Evolutionary conservation across 1,140 invertebrate species (phyloP), one percentile per base, ranked within the genome.

Genomic region (Oedothorax gibbosus): DNA sequence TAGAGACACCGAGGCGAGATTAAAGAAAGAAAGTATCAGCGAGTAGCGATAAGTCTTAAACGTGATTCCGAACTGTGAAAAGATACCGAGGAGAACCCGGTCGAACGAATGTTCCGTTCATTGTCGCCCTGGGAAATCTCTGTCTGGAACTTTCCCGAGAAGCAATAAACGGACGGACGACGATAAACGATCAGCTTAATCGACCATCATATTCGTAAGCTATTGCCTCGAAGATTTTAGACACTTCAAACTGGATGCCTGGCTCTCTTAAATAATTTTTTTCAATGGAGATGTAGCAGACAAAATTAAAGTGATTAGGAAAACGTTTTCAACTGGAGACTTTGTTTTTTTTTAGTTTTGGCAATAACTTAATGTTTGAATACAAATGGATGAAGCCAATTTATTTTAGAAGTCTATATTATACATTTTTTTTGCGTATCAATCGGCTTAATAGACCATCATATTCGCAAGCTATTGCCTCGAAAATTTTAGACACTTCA

Each of bases 41-140:
- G 77, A 79, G 53, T 14, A 18, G 50, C 21, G 64, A 68, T 79
- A 79, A 79, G 56, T 66, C 64, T 68, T 56, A 54, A 79, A 79
- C 64, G 77, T 68, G 51, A 79, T 56, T 68, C 64, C n/a, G 2
- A 20, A 56, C 15, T 15, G 7, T 3, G 18, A 10, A 7, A 56
- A 54, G 20, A 68, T 54, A 56, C n/a, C n/a, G 35, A 6, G 12
- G 15, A 18, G 49, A 3, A 51, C 11, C 20, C 51, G 35, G 64
- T 54, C 49, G 11, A 54, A 56, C 77, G 53, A 68, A 79, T 79
- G 64, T 68, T 56, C 51, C 35, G 68, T 79, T 79, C 77, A 79
- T 79, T 54, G 77, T n/a, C 14, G 64, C 35, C 77, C 14, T 66
- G 77, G 64, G 77, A 79, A 79, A 79, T 79, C 77, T 79, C 53